These are phyloP conservation scores for Ephydatia muelleri DNA, from an alignment of 37 sponge, comb jelly and placozoan species.

Conservation along the genomic window DNA sequence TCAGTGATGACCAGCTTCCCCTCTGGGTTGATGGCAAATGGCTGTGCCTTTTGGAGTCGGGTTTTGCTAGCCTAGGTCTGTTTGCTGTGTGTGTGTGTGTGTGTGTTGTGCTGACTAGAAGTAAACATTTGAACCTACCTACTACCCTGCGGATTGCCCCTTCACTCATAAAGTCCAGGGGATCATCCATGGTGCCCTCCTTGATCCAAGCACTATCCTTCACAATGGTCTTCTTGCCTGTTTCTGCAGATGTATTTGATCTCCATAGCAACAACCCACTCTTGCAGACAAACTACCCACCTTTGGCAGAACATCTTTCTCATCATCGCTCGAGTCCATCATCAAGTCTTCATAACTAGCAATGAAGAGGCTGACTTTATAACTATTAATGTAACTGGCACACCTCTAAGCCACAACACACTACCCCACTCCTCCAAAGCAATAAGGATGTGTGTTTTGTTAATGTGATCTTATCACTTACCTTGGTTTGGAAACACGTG, in stretches of 20 bases:
- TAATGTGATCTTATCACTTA: neutral
- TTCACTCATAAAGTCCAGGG: constrained; percentile 87
- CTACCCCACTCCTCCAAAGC: no score
- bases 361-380: neutral
- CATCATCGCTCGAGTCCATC: constrained; percentile 49
- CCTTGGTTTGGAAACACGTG: constrained; percentile 16
- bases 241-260: neutral
- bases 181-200: constrained; percentile 82
- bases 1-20: constrained; percentile 71
- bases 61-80: neutral
- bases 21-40: constrained; percentile 33
- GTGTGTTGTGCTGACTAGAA: constrained; percentile 1
- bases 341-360: constrained; percentile 54
- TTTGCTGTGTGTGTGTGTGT: neutral
- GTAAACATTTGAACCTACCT: constrained; percentile 40
- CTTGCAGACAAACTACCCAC: constrained; percentile 5
- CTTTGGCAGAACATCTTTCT: constrained; percentile 22
- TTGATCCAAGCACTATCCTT: constrained; percentile 73
- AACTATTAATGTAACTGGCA: neutral
- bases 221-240: neutral
- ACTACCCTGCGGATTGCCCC: constrained; percentile 45
- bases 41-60: constrained; percentile 4
- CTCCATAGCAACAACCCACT: neutral
- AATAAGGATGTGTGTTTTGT: neutral
- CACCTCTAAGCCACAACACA: no score